Percentiles rank a stretch among this genome's conserved stretches.
Evolutionary conservation across 2,888 invertebrate genomes (phyloP).

Genomic region (Calliopum simillimum): DNA sequence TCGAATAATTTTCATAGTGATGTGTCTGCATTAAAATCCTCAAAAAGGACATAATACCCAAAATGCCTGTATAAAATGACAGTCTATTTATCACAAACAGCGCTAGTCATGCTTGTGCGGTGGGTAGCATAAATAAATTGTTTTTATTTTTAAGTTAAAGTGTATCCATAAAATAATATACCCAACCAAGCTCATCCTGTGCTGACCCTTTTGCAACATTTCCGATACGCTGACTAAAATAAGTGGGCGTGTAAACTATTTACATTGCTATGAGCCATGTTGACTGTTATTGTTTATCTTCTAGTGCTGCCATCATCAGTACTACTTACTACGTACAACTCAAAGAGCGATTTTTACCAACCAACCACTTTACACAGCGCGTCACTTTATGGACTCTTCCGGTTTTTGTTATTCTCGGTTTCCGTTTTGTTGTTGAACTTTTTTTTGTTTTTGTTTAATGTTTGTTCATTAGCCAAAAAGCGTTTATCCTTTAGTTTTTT

Average conservation of each 20-base stretch:
- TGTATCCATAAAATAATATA: too few relatives aligned
- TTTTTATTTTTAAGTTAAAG: neutral
- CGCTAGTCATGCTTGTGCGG: neutral
- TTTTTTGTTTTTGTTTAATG: conserved; percentile 9
- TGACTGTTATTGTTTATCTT: conserved; percentile 21
- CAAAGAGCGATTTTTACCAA: neutral
- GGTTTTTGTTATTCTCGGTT: conserved; percentile 17
- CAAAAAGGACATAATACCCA: neutral
- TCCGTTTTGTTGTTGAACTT: neutral
- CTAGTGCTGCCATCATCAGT: neutral
- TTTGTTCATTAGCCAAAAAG: conserved; percentile 32
- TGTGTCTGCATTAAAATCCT: too few relatives aligned
- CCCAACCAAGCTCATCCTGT: neutral
- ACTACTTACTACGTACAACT: neutral
- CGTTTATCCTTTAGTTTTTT: conserved; percentile 10
- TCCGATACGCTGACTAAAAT: too few relatives aligned
- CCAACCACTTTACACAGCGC: neutral
- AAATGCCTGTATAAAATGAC: neutral
- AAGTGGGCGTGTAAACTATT: too few relatives aligned
- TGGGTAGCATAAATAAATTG: neutral
- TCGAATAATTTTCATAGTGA: too few relatives aligned
- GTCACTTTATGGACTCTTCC: conserved; percentile 14
- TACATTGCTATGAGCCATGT: conserved; percentile 1
- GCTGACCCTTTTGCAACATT: neutral
- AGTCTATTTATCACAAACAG: conserved; percentile 6